Percentiles rank a stretch among this genome's conserved stretches.
phyloP scores from a whole-genome alignment of 1,140 invertebrate species.

The Trialeurodes vaporariorum region DNA sequence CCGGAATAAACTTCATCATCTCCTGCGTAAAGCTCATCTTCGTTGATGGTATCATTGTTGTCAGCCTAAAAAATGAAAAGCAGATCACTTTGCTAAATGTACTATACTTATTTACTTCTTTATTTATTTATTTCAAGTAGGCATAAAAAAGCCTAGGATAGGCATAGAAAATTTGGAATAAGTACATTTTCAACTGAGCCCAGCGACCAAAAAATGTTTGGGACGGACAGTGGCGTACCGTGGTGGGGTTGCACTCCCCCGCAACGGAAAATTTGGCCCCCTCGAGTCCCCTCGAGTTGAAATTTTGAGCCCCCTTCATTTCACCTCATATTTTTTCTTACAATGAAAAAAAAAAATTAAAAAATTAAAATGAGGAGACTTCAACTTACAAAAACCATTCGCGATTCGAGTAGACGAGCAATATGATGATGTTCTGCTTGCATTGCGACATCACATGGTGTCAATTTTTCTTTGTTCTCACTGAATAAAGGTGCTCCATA shows the following conservation, averaged over 20 bases:
- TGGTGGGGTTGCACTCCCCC: no score
- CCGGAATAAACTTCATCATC: conserved; percentile 47
- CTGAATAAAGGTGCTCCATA: conserved; percentile 47
- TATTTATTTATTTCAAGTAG: no score
- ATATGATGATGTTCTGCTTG: conserved; percentile 45
- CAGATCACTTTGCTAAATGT: no score
- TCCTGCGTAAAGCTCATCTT: conserved; percentile 33
- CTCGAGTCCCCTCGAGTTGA: no score
- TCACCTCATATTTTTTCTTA: neutral
- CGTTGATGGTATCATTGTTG: conserved; percentile 35
- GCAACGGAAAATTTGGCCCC: no score
- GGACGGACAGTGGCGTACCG: no score
- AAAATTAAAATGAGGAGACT: neutral
- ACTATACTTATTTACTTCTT: no score
- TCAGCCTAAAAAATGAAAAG: conserved; percentile 32
- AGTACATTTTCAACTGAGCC: no score
- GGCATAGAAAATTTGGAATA: no score
- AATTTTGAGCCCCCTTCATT: no score
- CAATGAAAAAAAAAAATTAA: neutral
- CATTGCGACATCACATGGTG: conserved; percentile 53
- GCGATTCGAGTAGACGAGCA: conserved; percentile 50
- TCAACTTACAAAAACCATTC: conserved; percentile 55
- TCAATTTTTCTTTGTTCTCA: conserved; percentile 48
- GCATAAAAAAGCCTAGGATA: no score
- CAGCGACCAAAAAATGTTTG: no score